Percentiles rank a stretch among this genome's conserved stretches.
Conservation (phyloP, 2,888 invertebrate genomes). For the Oligia fasciuncula region DNA sequence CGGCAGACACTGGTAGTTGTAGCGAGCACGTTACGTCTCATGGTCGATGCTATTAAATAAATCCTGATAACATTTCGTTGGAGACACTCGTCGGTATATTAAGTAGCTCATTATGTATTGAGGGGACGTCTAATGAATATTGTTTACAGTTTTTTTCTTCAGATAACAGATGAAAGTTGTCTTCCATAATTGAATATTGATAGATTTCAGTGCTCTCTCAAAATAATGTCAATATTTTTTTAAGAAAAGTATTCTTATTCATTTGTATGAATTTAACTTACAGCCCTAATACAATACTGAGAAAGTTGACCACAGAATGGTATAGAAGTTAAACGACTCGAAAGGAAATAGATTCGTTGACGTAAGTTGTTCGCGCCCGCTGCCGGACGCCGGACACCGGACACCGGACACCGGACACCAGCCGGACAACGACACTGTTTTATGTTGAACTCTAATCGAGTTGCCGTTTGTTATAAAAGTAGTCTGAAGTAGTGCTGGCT, state of each 20-base stretch:
- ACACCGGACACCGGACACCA: constrained; percentile 2
- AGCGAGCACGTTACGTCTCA: background rate
- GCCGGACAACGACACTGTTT: constrained; percentile 27
- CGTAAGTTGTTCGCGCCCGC: constrained; percentile 26
- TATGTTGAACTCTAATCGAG: constrained; percentile 28
- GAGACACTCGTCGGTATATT: constrained; percentile 16
- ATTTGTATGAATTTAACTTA: background rate
- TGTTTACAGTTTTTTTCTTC: constrained; percentile 44
- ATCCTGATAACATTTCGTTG: background rate
- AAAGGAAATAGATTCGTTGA: constrained; percentile 44
- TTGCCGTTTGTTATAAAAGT: constrained; percentile 28
- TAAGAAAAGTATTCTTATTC: background rate
- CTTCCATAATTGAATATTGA: constrained; percentile 50
- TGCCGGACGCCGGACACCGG: constrained; percentile 36
- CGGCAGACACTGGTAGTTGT: no score
- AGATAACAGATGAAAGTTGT: constrained; percentile 34
- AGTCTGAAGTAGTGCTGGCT: background rate
- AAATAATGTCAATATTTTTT: background rate
- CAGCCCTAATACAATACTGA: constrained; percentile 7
- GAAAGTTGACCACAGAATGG: constrained; percentile 8
- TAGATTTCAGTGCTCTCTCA: constrained; percentile 7
- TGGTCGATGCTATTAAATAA: background rate
- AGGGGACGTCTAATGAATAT: constrained; percentile 49
- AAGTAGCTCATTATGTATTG: constrained; percentile 44
- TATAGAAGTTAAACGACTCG: constrained; percentile 22